Percentiles rank a stretch among this genome's conserved stretches.
phyloP scores from a whole-genome alignment of 2,888 invertebrate genomes.

The Bembecia ichneumoniformis region DNA sequence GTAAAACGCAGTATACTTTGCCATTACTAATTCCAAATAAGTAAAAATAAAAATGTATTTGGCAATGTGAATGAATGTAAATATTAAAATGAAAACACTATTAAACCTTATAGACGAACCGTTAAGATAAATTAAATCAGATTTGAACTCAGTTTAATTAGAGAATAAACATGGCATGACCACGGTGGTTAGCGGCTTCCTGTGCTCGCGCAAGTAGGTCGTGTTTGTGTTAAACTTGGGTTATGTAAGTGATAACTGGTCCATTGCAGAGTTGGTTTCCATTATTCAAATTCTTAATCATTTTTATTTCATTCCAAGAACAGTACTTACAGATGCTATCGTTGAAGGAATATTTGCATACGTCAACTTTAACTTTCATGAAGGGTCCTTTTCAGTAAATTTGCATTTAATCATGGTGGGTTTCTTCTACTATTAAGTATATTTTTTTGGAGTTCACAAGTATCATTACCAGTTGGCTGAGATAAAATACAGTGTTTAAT shows the following conservation, averaged over 20 bases:
- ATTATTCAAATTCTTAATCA: neutral
- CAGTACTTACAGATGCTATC: neutral
- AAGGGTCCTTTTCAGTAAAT: too few relatives aligned
- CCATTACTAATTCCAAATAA: too few relatives aligned
- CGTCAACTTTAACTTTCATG: too few relatives aligned
- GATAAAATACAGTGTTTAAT: too few relatives aligned
- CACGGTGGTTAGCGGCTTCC: constrained; percentile 54
- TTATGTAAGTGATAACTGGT: constrained; percentile 49
- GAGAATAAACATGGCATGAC: constrained; percentile 48
- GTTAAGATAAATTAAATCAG: constrained; percentile 28
- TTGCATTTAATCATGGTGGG: too few relatives aligned
- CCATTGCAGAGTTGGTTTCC: constrained; percentile 4
- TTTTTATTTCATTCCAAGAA: neutral
- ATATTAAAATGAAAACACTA: constrained; percentile 1
- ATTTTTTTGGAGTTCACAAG: too few relatives aligned
- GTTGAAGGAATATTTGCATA: too few relatives aligned
- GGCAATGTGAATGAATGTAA: constrained; percentile 4
- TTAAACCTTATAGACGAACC: too few relatives aligned
- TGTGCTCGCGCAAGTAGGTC: constrained; percentile 46
- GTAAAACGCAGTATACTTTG: too few relatives aligned
- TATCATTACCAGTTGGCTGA: too few relatives aligned
- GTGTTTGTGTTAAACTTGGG: constrained; percentile 36
- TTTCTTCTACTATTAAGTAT: too few relatives aligned
- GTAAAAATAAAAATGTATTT: too few relatives aligned
- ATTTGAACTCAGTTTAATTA: constrained; percentile 52